phyloP scores from a whole-genome alignment of 2,888 invertebrate genomes.

The Gymnoscelis rufifasciata region DNA sequence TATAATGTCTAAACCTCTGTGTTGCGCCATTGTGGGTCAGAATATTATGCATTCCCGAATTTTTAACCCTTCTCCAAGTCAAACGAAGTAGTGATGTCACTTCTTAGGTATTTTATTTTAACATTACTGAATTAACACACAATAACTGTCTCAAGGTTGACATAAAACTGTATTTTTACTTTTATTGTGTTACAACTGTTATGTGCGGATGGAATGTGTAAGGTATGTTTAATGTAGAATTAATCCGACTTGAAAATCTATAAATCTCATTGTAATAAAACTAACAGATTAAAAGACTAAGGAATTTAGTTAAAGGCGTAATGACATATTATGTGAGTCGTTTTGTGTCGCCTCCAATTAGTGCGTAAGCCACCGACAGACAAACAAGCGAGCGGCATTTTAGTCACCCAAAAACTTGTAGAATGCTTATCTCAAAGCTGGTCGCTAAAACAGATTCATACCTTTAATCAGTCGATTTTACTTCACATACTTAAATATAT shows the following conservation, averaged over 20 bases:
- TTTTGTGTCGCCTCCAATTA: slow-evolving; percentile 27
- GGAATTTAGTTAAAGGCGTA: slow-evolving; percentile 4
- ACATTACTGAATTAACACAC: slow-evolving; percentile 18
- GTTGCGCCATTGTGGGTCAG: too few relatives aligned
- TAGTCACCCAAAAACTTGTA: slow-evolving; percentile 40
- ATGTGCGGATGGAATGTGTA: neutral
- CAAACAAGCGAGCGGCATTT: slow-evolving; percentile 35
- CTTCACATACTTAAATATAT: too few relatives aligned
- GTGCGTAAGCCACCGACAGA: slow-evolving; percentile 10
- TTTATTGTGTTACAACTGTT: slow-evolving; percentile 11
- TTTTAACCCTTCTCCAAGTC: neutral
- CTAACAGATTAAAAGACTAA: neutral
- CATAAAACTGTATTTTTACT: slow-evolving; percentile 19
- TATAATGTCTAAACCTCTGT: too few relatives aligned
- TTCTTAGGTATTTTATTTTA: slow-evolving; percentile 14
- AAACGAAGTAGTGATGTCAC: slow-evolving; percentile 7
- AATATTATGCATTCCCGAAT: too few relatives aligned
- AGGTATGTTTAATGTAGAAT: neutral
- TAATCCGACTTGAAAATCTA: neutral
- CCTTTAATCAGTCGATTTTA: too few relatives aligned
- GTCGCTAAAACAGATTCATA: slow-evolving; percentile 25
- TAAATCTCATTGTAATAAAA: slow-evolving; percentile 1
- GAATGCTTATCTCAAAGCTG: slow-evolving; percentile 42
- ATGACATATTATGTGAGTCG: slow-evolving; percentile 24
- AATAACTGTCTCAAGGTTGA: slow-evolving; percentile 33